Evolutionary conservation across 1,140 invertebrate genomes (phyloP).

Genomic region (Ditylenchus dipsaci): DNA sequence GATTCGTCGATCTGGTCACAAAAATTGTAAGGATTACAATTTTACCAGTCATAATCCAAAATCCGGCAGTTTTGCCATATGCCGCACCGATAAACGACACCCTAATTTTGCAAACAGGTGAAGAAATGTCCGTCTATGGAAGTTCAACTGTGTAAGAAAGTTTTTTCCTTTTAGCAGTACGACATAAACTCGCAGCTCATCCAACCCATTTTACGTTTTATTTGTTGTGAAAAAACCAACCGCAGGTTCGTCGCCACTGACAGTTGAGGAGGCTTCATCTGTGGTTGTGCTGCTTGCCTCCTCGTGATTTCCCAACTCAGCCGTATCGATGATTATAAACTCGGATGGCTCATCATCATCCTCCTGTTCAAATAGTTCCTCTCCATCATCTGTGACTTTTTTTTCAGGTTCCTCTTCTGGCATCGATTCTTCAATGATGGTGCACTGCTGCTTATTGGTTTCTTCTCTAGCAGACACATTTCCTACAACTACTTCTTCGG

Average conservation of each 20-base stretch:
- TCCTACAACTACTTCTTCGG: background rate
- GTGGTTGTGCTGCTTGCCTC: background rate
- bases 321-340: background rate
- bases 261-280: constrained; percentile 11
- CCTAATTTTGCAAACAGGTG: no score
- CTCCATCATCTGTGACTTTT: background rate
- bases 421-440: background rate
- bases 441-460: background rate
- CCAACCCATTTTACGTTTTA: no score
- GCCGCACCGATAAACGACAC: no score
- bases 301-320: background rate
- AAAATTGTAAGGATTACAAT: no score
- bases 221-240: background rate
- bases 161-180: no score
- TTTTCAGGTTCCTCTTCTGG: background rate
- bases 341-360: background rate
- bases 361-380: background rate
- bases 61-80: no score
- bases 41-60: no score
- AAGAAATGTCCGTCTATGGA: no score
- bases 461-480: background rate
- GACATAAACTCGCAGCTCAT: no score
- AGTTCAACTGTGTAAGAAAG: no score
- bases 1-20: no score
- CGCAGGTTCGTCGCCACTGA: constrained; percentile 7